Evolutionary conservation across 2,797 vertebrate species (phyloP), one percentile per base, ranked within the genome.

Genomic region (Limosa lapponica): DNA sequence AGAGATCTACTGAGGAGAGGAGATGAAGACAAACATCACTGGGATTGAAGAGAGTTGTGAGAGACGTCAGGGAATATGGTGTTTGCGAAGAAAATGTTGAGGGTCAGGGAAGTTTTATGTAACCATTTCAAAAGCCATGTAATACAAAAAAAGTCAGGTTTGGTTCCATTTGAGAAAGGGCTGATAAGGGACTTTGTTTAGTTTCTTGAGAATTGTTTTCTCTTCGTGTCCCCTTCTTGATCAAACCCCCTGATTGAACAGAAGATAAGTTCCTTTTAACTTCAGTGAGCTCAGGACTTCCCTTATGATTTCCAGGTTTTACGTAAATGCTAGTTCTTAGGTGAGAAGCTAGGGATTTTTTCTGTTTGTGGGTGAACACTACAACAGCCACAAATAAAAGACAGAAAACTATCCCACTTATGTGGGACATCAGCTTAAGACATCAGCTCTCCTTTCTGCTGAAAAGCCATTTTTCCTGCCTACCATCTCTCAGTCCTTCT

Each of bases 401-500:
- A 93, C 77, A 16, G 24, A 75, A 51, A 59, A 18, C 43, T 67
- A 4, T 57, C 64, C 23, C 48, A n/a, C 36, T 46, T 44, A 11
- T 10, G 20, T 34, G 57, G 51, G 51, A 16, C 27, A 51, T 27
- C 48, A 49, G 48, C 8, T 49, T 27, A 81, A 85, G n/a, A n/a
- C 24, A 72, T 57, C 79, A 67, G 3, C 10, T 88, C 41, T 59
- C 20, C 27, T 74, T 16, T 46, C 10, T 46, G 36, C 57, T 46
- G 19, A 58, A 87, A 73, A 90, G 12, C 23, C 36, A 19, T 82
- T 89, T 94, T 88, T 72, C 57, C 54, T 87, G 18, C 51, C 58
- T 92, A 44, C 62, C 30, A 41, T 94, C 44, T 94, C 75, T 92
- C 27, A n/a, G 64, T 72, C 85, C 81, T 90, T 83, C 65, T 86